phyloP scores from a whole-genome alignment of 2,888 invertebrate species.

The Sturmia bella region DNA sequence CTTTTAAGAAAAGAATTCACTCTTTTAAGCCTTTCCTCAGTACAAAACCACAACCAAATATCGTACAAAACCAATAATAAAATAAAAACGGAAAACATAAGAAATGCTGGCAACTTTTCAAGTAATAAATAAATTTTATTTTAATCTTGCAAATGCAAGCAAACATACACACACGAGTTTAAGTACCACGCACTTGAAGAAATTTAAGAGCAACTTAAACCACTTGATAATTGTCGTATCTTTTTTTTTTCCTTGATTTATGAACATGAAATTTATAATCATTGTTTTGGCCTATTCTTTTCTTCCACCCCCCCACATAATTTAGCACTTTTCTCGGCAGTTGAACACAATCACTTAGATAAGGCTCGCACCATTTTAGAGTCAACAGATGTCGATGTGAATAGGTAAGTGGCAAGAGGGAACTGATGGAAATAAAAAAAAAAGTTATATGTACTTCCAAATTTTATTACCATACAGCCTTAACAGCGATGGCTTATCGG shows the following conservation, averaged over 20 bases:
- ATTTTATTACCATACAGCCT: constrained; percentile 83
- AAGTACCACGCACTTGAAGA: constrained; percentile 5
- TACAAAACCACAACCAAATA: neutral
- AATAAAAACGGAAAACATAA: neutral
- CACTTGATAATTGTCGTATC: constrained; percentile 26
- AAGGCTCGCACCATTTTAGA: constrained; percentile 95
- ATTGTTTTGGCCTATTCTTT: neutral
- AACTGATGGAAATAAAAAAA: neutral
- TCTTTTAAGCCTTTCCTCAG: neutral
- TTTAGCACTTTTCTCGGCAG: constrained; percentile 94
- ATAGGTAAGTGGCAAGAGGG: constrained; percentile 86
- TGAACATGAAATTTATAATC: constrained; percentile 19
- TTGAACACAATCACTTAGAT: constrained; percentile 97
- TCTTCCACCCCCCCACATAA: neutral
- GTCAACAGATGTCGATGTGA: constrained; percentile 95
- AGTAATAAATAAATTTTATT: constrained; percentile 47
- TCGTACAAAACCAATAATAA: neutral
- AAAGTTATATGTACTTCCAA: neutral
- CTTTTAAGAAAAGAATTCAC: neutral
- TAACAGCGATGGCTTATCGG: constrained; percentile 93
- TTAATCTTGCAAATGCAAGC: constrained; percentile 17
- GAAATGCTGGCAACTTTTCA: constrained; percentile 30
- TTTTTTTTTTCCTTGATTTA: constrained; percentile 23
- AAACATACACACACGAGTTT: constrained; percentile 39
- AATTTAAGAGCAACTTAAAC: constrained; percentile 23